Conservation (phyloP, 2,113 vertebrate genomes). For the Osmerus mordax region DNA sequence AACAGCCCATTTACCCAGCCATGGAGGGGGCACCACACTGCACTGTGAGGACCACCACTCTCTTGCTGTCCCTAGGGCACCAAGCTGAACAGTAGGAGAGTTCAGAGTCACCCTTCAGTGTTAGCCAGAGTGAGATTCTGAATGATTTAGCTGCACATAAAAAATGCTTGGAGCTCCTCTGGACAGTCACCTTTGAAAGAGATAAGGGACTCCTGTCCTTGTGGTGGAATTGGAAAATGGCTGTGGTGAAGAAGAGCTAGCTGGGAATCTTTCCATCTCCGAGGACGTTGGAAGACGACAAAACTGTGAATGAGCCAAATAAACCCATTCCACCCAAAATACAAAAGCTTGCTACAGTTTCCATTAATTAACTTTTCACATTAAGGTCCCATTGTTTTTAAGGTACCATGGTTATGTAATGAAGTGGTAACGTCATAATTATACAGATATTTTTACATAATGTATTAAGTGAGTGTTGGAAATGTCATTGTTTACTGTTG, state of each 20-base stretch:
- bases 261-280: not conserved
- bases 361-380: no score
- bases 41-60: not conserved
- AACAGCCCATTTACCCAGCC: not conserved
- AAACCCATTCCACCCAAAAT: no score
- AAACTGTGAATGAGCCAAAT: not conserved
- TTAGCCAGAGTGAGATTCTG: conserved; percentile 2
- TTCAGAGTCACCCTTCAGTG: not conserved
- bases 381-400: no score
- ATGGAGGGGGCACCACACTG: not conserved
- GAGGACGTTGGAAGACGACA: not conserved
- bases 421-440: no score
- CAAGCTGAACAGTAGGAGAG: not conserved
- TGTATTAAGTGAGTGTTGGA: no score
- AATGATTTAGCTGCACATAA: conserved; percentile 15
- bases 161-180: not conserved
- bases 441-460: not conserved
- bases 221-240: conserved; percentile 4
- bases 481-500: no score
- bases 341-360: no score
- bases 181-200: not conserved
- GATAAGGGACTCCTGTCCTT: not conserved
- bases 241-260: not conserved
- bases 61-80: not conserved
- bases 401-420: no score